phyloP scores from a whole-genome alignment of 2,113 vertebrate species.

The Hyla sarda region DNA sequence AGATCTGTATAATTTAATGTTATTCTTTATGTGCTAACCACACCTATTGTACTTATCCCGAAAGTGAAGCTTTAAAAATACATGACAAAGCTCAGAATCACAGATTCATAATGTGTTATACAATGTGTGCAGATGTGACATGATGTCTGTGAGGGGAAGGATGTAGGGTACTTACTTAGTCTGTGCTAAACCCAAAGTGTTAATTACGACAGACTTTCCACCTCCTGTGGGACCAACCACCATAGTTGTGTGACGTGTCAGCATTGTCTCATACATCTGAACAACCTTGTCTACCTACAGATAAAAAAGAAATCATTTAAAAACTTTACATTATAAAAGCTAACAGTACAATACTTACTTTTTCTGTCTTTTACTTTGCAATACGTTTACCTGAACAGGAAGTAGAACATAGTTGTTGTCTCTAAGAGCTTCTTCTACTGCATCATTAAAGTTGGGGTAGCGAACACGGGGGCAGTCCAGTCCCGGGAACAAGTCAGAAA shows the following conservation, averaged over 20 bases:
- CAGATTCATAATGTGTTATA: neutral
- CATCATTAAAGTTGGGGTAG: slow-evolving; percentile 87
- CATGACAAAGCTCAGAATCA: neutral
- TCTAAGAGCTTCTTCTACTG: slow-evolving; percentile 83
- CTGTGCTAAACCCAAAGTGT: slow-evolving; percentile 89
- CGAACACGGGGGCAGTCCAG: slow-evolving; percentile 92
- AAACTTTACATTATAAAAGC: neutral
- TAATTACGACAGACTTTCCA: slow-evolving; percentile 96
- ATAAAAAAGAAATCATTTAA: neutral
- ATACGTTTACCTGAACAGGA: slow-evolving; percentile 81
- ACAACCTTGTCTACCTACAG: slow-evolving; percentile 95
- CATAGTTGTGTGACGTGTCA: slow-evolving; percentile 96
- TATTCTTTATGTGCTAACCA: no score
- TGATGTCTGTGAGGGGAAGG: neutral
- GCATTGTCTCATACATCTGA: slow-evolving; percentile 97
- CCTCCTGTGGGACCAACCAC: slow-evolving; percentile 95
- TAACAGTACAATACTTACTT: no score
- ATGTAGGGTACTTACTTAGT: slow-evolving; percentile 81
- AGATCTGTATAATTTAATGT: no score
- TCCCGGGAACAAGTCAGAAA: slow-evolving; percentile 93
- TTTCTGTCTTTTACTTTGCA: neutral
- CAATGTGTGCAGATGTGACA: neutral
- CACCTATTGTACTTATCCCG: no score
- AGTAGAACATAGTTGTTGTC: slow-evolving; percentile 82
- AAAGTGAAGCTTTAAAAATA: no score